A percentile compares a stretch with the other conserved stretches of the same genome.
phyloP scores from a whole-genome alignment of 2,888 invertebrate species.

The Candidula unifasciata region DNA sequence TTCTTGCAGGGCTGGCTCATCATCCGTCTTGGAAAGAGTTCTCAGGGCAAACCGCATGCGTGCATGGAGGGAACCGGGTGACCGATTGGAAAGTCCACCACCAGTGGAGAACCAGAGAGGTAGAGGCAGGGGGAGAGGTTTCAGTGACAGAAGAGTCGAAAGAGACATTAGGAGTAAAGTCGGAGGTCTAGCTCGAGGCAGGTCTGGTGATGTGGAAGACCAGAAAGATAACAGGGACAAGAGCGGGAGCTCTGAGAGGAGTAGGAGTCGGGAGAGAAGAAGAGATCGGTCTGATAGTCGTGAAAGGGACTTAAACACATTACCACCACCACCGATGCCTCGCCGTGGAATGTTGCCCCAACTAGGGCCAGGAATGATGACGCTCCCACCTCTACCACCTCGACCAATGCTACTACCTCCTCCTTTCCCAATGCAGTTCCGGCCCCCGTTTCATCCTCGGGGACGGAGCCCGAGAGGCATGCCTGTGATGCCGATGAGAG shows the following conservation, averaged over 20 bases:
- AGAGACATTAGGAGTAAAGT: neutral
- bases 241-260: neutral
- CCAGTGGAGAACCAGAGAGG: slow-evolving; percentile 24
- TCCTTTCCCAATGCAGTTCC: slow-evolving; percentile 28
- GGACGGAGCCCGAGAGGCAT: slow-evolving; percentile 39
- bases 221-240: slow-evolving; percentile 4
- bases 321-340: neutral
- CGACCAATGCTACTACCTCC: slow-evolving; percentile 36
- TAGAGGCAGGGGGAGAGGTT: slow-evolving; percentile 6
- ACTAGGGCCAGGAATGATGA: slow-evolving; percentile 48
- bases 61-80: slow-evolving; percentile 53
- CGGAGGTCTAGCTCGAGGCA: neutral
- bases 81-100: slow-evolving; percentile 38
- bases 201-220: neutral
- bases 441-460: slow-evolving; percentile 39
- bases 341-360: slow-evolving; percentile 37
- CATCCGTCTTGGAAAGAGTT: slow-evolving; percentile 53
- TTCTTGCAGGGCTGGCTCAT: neutral
- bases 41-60: slow-evolving; percentile 53
- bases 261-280: slow-evolving; percentile 26
- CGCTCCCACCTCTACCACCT: slow-evolving; percentile 30
- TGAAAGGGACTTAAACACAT: slow-evolving; percentile 2
- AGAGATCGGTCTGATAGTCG: slow-evolving; percentile 14
- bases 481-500: slow-evolving; percentile 10
- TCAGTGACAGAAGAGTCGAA: neutral